phyloP scores from a whole-genome alignment of 1,140 invertebrate genomes.

The Apis florea region DNA sequence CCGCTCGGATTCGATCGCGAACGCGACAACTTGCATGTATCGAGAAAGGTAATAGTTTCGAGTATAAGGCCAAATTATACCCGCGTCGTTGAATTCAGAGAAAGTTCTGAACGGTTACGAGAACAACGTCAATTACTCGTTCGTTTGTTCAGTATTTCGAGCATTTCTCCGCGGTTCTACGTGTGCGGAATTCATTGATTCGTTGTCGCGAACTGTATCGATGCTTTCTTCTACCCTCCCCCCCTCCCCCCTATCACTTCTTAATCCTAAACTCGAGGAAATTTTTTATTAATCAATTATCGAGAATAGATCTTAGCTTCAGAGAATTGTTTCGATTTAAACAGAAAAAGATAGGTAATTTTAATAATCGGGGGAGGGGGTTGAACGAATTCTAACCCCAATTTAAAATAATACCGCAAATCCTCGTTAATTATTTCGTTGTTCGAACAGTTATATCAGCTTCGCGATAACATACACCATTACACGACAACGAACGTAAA shows the following conservation, averaged over 20 bases:
- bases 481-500: neutral
- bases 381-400: too few relatives aligned
- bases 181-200: neutral
- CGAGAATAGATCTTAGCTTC: too few relatives aligned
- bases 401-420: too few relatives aligned
- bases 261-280: too few relatives aligned
- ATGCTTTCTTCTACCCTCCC: too few relatives aligned
- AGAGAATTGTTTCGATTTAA: too few relatives aligned
- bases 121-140: neutral
- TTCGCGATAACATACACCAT: neutral
- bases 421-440: neutral
- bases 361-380: too few relatives aligned
- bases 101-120: neutral
- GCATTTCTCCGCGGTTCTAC: neutral
- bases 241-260: too few relatives aligned
- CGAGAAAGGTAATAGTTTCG: conserved; percentile 1
- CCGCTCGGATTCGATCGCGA: neutral
- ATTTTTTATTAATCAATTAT: too few relatives aligned
- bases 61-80: neutral
- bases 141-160: neutral
- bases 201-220: too few relatives aligned
- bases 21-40: neutral
- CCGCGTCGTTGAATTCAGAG: neutral
- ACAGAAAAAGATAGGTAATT: too few relatives aligned
- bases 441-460: neutral